Percentiles rank a stretch among this genome's conserved stretches.
Conservation (phyloP, 2,888 invertebrate genomes). For the Acanthacorydalis orientalis region DNA sequence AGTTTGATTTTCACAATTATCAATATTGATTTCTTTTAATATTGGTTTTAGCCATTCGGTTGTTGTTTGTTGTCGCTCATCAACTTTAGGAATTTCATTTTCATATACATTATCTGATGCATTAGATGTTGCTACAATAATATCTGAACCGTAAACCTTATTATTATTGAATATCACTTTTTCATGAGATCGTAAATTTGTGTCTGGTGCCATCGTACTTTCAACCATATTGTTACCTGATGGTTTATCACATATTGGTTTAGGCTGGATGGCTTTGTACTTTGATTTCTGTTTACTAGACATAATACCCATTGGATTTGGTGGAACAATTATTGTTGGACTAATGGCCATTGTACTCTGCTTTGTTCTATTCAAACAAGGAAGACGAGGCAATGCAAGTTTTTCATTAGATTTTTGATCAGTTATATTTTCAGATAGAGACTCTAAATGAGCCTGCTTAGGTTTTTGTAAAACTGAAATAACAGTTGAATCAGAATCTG, state of each 20-base stretch:
- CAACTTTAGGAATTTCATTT: too few relatives aligned
- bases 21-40: too few relatives aligned
- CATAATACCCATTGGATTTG: conserved; percentile 2
- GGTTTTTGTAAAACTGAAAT: conserved; percentile 12
- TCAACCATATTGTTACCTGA: conserved; percentile 21
- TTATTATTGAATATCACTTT: neutral
- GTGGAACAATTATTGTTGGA: neutral
- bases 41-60: too few relatives aligned
- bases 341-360: neutral
- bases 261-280: conserved; percentile 35
- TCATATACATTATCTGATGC: too few relatives aligned
- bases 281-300: conserved; percentile 17
- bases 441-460: conserved; percentile 6
- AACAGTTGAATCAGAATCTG: conserved; percentile 12
- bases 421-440: too few relatives aligned
- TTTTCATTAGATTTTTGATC: too few relatives aligned
- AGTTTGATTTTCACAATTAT: neutral
- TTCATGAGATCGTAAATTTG: conserved; percentile 24
- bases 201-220: conserved; percentile 3
- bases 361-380: neutral
- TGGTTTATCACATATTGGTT: conserved; percentile 26
- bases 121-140: too few relatives aligned
- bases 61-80: too few relatives aligned
- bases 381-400: too few relatives aligned
- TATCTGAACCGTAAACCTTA: too few relatives aligned